Base-by-base conservation (phyloP, 2,113 vertebrate genomes). In the Camelus dromedarius region DNA sequence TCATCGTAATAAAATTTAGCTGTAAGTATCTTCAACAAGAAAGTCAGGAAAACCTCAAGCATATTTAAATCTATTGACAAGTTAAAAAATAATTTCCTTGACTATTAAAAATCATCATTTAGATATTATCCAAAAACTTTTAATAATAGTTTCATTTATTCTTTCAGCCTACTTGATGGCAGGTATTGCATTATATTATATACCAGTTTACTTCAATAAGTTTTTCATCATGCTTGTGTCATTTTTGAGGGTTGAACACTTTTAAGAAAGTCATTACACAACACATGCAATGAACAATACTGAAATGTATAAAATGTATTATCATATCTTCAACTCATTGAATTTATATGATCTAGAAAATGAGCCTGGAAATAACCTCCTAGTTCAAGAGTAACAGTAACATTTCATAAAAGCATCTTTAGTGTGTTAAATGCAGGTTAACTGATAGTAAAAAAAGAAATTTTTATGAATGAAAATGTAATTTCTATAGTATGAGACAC, bases 101-200 rank as follows among this genome's bases (percentile, higher is more conserved):
- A 48, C 18, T 48, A 86, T 80, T 93, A 93, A 87, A 87, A 80
- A 80, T 22, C 32, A 79, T 69, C 38, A 79, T 24, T 48, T 10
- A 86, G 72, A 86, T 46, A 86, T 28, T 86, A 58, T 67, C 67
- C 50, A 48, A 76, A 93, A 93, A 35, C 15, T 56, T 86, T 67
- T 77, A 28, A n/a, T 69, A 93, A 77, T 67, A 35, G 19, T 70
- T 50, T 60, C 18, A 72, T 58, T 69, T 16, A 79, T 93, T 76
- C 30, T 87, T 50, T 86, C 38, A 60, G 22, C 75, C 12, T 67
- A 19, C 35, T 46, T 93, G 35, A 60, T 86, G 48, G 10, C 50
- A 48, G 6, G 38, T 50, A 38, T 60, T 77, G 16, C 60, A 69
- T 69, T 42, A 70, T 24, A 69, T 69, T 42, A 70, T 24, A 48